Evolutionary conservation across 92 coral and sea anemone species (phyloP), one percentile per base, ranked within the genome.

Genomic region (Epizoanthus fatuus): DNA sequence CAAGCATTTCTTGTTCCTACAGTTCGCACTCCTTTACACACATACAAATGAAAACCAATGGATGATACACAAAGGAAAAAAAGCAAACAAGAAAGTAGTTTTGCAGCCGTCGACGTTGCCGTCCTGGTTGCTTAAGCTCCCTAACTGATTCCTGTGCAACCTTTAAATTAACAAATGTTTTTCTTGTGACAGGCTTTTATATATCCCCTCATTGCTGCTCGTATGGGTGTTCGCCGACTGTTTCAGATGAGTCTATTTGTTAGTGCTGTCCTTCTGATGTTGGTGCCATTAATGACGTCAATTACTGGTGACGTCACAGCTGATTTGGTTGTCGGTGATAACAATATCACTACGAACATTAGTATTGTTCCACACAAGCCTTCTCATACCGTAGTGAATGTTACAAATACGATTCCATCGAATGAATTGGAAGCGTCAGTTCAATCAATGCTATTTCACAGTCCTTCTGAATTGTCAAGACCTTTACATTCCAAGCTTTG

Each of bases 231-330:
- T 58, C 81, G 81, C 25, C 68, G 69, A 2, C 19, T 58, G 25
- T 37, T 75, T 7, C 81, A 75, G 55, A 22, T n/a, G 4, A 35
- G 32, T 38, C 52, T 75, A 16, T 39, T 57, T 58, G 5, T 57
- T 4, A 75, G 5, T 38, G 17, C n/a, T 12, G 2, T 58, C 52
- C 20, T 53, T 11, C n/a, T 75, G 9, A 37, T 37, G 63, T 38
- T 75, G 40, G 37, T 75, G 38, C 81, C 81, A 38, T 75, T 75
- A 2, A 75, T 75, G 81, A 57, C 81, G 3, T 56, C 56, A 58
- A 16, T 75, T 4, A 57, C 81, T 7, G 81, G 81, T 16, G 40
- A 75, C 63, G 37, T 57, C 55, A n/a, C 68, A 32, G 81, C 47
- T 3, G 54, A 39, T 62, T 37, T 58, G 63, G 14, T 38, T n/a